Evolutionary conservation across 2,797 vertebrate genomes (phyloP).

Genomic region (Hylomyscus alleni): DNA sequence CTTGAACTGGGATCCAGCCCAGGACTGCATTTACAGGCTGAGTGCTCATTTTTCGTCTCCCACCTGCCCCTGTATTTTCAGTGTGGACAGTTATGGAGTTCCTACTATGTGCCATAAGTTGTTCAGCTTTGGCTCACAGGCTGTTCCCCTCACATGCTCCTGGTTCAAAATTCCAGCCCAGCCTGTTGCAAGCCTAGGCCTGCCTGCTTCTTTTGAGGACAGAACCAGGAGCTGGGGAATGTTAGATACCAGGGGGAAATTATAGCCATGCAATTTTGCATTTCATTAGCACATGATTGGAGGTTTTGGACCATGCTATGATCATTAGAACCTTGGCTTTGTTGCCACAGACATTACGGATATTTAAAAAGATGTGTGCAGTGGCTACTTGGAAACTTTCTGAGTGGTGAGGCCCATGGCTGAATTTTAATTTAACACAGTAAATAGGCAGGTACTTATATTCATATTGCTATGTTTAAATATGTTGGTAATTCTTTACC

Average conservation of each 20-base stretch:
- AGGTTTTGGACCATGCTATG: background rate
- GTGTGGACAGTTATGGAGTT: background rate
- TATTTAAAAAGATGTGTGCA: background rate
- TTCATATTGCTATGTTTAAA: background rate
- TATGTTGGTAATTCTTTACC: background rate
- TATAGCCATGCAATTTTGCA: background rate
- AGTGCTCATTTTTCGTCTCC: background rate
- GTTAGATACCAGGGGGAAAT: rapidly evolving
- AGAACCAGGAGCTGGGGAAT: too few species aligned
- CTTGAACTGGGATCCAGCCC: background rate
- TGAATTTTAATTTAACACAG: background rate
- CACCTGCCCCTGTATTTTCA: background rate
- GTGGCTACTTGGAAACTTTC: background rate
- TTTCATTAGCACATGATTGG: background rate
- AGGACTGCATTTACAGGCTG: background rate
- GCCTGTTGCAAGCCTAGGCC: too few species aligned
- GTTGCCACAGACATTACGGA: background rate
- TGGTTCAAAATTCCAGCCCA: background rate
- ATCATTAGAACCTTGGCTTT: background rate
- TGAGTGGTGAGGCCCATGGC: background rate
- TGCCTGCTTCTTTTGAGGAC: background rate
- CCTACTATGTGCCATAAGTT: background rate
- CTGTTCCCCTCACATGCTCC: background rate
- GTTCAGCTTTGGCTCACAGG: background rate
- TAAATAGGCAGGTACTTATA: background rate